Base-by-base conservation (phyloP, 2,888 invertebrate species). In the Coecobrya sp. region DNA sequence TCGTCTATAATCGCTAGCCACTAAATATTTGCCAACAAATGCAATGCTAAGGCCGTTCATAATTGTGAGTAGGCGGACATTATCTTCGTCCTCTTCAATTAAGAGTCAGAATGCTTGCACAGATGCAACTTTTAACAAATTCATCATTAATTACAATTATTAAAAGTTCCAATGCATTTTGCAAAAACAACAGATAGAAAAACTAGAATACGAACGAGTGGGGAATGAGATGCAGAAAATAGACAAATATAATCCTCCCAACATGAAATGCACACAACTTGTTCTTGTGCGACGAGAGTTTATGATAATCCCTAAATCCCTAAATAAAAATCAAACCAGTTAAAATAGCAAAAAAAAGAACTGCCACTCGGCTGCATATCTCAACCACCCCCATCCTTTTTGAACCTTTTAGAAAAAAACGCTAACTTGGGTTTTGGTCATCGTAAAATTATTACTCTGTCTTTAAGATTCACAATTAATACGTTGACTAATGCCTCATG, bases 81-180 rank as follows among this genome's bases (percentile, higher is more conserved):
- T 1, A 49, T 49, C 13, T 7, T 70, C 42, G 19, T 70, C 42
- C 70, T 42, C n/a, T 70, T 30, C 68, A 30, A 30, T 62, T 73
- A 4, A 52, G 10, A 49, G 13, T 25, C 55, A 49, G 81, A 84
- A 88, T 88, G 84, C 70, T 82, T 91, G 88, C 84, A 81, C 84
- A 87, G 11, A 82, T 36, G 73, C 79, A 59, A 82, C 13, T 79
- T 88, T 85, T 85, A 59, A 88, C 87, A 88, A 88, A 88, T 92
- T 92, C 92, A 88, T 7, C 88, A 65, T 27, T 88, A 92, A 76
- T 84, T 88, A 79, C 62, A 73, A 76, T 92, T 86, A 92, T 87
- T 82, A 82, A 0, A 13, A 36, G 11, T 27, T 16, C n/a, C n/a
- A n/a, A 25, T 27, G 1, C 19, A 13, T 19, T 16, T 65, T 30